phyloP scores from a whole-genome alignment of 30 jellyfish, hydroid and myxozoan species.

The Phacellophora camtschatica region DNA sequence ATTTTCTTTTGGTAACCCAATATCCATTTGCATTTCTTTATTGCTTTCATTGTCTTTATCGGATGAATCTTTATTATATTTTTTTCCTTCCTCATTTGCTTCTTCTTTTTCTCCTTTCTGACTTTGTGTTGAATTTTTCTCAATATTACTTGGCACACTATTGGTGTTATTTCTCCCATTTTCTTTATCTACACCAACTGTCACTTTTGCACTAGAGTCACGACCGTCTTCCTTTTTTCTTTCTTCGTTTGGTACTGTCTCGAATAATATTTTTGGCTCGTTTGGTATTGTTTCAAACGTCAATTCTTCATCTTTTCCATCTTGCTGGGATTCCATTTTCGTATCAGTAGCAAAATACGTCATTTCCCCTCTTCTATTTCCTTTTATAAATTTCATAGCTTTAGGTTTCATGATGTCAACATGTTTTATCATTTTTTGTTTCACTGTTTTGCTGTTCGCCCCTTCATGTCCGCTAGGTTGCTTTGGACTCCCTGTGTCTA shows the following conservation, averaged over 20 bases:
- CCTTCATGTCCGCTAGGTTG: neutral
- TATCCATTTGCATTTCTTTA: neutral
- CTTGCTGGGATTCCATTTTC: neutral
- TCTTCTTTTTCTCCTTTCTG: neutral
- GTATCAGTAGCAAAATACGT: neutral
- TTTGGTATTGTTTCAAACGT: slow-evolving; percentile 45
- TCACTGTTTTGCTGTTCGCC: neutral
- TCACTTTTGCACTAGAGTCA: neutral
- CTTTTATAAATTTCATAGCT: slow-evolving; percentile 13
- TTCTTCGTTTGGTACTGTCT: slow-evolving; percentile 13
- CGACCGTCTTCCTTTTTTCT: neutral
- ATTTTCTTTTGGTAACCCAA: too few relatives aligned
- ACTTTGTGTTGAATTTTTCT: neutral
- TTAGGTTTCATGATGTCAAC: slow-evolving; percentile 9
- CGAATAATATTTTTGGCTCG: slow-evolving; percentile 11
- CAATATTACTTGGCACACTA: slow-evolving; percentile 25
- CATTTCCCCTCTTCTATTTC: slow-evolving; percentile 3
- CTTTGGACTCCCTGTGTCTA: slow-evolving; percentile 33
- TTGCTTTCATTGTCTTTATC: neutral
- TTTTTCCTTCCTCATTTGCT: neutral
- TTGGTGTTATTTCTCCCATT: slow-evolving; percentile 25
- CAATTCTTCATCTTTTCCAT: neutral
- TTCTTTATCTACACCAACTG: slow-evolving; percentile 20
- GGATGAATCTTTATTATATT: neutral
- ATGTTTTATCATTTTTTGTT: neutral